Percentiles rank a stretch among this genome's conserved stretches.
Evolutionary conservation across 2,113 vertebrate species (phyloP).

Genomic region (Nesoenas mayeri): DNA sequence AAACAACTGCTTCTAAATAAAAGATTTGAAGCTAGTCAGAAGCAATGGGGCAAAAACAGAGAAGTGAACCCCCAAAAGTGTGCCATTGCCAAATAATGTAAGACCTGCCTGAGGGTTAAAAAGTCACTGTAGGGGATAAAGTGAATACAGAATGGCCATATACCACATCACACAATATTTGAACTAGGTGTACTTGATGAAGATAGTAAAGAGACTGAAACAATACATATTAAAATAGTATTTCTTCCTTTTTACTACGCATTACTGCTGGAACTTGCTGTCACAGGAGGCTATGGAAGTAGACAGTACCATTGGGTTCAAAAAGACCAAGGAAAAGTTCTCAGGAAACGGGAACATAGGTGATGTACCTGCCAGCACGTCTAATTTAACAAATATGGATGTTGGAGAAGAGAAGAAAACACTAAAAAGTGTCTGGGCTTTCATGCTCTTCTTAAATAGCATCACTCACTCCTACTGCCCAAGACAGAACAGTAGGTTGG

Average conservation of each 20-base stretch:
- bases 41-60: background rate
- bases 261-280: background rate
- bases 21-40: background rate
- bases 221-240: background rate
- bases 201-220: background rate
- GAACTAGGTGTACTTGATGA: background rate
- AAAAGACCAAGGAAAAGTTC: background rate
- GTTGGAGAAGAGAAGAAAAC: background rate
- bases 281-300: background rate
- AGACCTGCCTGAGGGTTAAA: background rate
- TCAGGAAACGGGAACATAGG: background rate
- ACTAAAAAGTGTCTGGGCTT: background rate
- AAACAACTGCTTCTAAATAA: background rate
- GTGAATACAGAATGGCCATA: background rate
- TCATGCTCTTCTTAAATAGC: background rate
- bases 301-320: background rate
- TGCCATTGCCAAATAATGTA: background rate
- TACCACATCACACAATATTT: background rate
- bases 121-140: background rate
- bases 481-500: background rate
- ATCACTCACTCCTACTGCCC: background rate
- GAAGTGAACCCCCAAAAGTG: background rate
- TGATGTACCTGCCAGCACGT: background rate
- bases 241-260: background rate
- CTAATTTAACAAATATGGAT: background rate